Percentiles rank a stretch among this genome's conserved stretches.
phyloP scores from a whole-genome alignment of 37 sponge, comb jelly and placozoan genomes.

The Crambe crambe region DNA sequence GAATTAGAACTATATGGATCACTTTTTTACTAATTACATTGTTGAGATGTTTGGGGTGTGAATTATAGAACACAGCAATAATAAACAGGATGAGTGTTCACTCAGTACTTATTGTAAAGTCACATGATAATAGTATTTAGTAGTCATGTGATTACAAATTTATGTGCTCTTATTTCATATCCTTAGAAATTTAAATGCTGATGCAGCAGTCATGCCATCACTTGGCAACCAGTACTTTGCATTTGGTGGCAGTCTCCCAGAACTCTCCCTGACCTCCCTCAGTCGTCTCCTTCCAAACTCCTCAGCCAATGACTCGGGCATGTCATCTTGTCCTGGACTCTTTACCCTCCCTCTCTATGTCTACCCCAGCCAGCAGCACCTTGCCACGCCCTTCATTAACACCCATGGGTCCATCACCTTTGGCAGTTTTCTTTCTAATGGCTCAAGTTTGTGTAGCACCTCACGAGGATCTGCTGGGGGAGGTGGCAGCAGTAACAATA shows the following conservation, averaged over 20 bases:
- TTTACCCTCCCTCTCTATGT: constrained; percentile 62
- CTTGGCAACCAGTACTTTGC: constrained; percentile 81
- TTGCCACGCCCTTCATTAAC: constrained; percentile 54
- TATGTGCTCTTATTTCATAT: not conserved
- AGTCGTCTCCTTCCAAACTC: constrained; percentile 74
- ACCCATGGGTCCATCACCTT: constrained; percentile 56
- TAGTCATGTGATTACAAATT: not conserved
- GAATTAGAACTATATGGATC: no score
- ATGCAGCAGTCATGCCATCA: constrained; percentile 62
- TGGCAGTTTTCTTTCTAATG: constrained; percentile 54
- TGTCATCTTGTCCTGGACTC: constrained; percentile 30
- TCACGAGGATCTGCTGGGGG: not conserved
- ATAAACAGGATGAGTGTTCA: no score
- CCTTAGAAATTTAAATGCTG: constrained; percentile 67
- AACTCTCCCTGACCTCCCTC: constrained; percentile 79
- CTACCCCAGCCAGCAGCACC: constrained; percentile 68
- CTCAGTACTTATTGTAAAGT: no score
- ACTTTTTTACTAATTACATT: no score
- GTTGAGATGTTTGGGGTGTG: no score
- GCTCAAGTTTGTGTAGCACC: constrained; percentile 43
- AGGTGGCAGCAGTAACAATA: constrained; percentile 6
- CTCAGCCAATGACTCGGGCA: constrained; percentile 17
- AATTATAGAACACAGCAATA: no score
- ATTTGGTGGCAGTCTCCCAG: constrained; percentile 84
- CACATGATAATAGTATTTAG: no score